Evolutionary conservation across 2,888 invertebrate genomes (phyloP), one percentile per base, ranked within the genome.

Genomic region (Tetrapedia diversipes): DNA sequence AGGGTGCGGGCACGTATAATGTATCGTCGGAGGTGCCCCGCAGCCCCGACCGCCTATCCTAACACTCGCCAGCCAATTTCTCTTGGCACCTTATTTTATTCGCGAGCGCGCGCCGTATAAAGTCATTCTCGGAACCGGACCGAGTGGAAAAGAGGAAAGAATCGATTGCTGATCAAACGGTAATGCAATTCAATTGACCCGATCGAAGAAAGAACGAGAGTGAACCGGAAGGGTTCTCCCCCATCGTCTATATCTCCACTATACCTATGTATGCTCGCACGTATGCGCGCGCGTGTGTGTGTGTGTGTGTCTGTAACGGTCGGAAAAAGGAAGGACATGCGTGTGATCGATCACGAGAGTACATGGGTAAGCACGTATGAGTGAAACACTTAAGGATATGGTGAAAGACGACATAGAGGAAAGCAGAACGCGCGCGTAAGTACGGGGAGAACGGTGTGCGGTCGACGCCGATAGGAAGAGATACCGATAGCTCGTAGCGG

Each of bases 151-250:
- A 72, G 77, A 77, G 69, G 73, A 74, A 76, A 61, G 68, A 76
- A 85, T 83, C 83, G 85, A 84, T 79, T 72, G 79, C 86, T 86
- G 86, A 86, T 86, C 85, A 85, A 86, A 86, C 81, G 82, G 81
- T 84, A 85, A 86, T 86, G 86, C 82, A 84, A 86, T 86, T 83
- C 86, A 86, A 86, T 86, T 81, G 86, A 80, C 73, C 66, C 70
- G 72, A 64, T 67, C 67, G 66, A 63, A 76, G 71, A 54, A 72
- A 56, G 81, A 64, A 74, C 49, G 51, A 56, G 51, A 57, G 22
- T 54, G 56, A 53, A 43, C 41, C n/a, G 59, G 77, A 67, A 76
- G 67, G 65, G 78, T 51, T 65, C 54, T 19, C 24, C n/a, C 34
- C 1, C n/a, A 16, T 11, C 19, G 8, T 54, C 16, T 2, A 11